phyloP scores from a whole-genome alignment of 2,888 invertebrate species.

The Cryptocheilus praepositus region DNA sequence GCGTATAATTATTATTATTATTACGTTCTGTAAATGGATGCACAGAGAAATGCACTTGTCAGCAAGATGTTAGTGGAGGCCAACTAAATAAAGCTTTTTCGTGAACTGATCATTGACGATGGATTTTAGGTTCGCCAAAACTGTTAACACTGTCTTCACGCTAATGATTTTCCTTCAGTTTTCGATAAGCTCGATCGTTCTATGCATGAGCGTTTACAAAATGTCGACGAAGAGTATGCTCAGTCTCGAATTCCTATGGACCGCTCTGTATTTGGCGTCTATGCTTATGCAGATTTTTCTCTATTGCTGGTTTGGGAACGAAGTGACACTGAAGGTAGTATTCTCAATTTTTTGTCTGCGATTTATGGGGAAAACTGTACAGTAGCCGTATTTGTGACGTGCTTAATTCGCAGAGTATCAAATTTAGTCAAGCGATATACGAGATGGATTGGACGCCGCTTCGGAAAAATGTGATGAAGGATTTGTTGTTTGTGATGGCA shows the following conservation, averaged over 20 bases:
- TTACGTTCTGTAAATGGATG: no score
- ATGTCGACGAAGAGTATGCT: slow-evolving; percentile 32
- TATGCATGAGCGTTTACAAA: slow-evolving; percentile 41
- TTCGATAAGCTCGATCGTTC: slow-evolving; percentile 38
- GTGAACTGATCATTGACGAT: not conserved
- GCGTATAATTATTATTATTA: no score
- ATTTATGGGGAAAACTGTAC: not conserved
- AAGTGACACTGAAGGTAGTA: slow-evolving; percentile 46
- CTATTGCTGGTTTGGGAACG: slow-evolving; percentile 62
- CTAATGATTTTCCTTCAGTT: slow-evolving; percentile 46
- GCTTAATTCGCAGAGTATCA: slow-evolving; percentile 37
- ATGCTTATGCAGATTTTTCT: slow-evolving; percentile 53
- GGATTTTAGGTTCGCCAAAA: slow-evolving; percentile 30
- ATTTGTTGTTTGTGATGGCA: slow-evolving; percentile 36
- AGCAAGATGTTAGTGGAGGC: no score
- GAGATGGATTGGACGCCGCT: slow-evolving; percentile 45
- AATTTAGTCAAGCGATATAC: slow-evolving; percentile 36
- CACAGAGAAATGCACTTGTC: not conserved
- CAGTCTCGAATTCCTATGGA: slow-evolving; percentile 14
- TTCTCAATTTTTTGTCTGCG: not conserved
- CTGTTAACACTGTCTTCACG: slow-evolving; percentile 34
- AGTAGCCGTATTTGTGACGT: not conserved
- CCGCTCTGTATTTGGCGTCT: slow-evolving; percentile 13
- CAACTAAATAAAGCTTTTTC: not conserved
- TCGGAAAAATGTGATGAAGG: slow-evolving; percentile 16